A percentile compares a stretch with the other conserved stretches of the same genome.
Evolutionary conservation across 2,113 vertebrate species (phyloP).

Genomic region (Micromys minutus): DNA sequence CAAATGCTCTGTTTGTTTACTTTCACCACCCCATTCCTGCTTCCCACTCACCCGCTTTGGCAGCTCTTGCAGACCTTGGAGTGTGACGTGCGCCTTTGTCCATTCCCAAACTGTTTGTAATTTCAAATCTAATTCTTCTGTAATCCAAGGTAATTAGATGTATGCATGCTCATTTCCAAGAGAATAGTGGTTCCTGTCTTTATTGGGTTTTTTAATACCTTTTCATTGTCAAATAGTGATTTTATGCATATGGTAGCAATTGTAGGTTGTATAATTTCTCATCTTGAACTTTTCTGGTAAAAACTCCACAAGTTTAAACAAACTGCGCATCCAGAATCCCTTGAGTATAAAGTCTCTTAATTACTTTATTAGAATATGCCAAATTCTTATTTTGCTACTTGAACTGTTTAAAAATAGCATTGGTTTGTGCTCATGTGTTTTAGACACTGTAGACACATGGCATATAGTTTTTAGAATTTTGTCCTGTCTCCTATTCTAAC

Average conservation of each 20-base stretch:
- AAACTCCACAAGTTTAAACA: background rate
- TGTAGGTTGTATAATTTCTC: slow-evolving; percentile 52
- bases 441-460: background rate
- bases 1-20: slow-evolving; percentile 51
- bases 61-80: slow-evolving; percentile 8
- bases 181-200: slow-evolving; percentile 21
- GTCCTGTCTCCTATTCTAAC: background rate
- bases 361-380: background rate
- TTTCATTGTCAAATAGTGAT: slow-evolving; percentile 49
- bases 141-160: slow-evolving; percentile 74
- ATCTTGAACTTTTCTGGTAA: slow-evolving; percentile 40
- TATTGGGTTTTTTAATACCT: slow-evolving; percentile 40
- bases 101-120: slow-evolving; percentile 61
- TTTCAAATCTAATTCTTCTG: slow-evolving; percentile 74
- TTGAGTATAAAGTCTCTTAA: slow-evolving; percentile 36
- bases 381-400: background rate
- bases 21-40: slow-evolving; percentile 49
- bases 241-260: slow-evolving; percentile 37
- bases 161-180: slow-evolving; percentile 59
- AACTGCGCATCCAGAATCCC: background rate
- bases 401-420: slow-evolving; percentile 36
- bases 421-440: slow-evolving; percentile 33
- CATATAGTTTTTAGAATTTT: background rate
- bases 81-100: slow-evolving; percentile 41
- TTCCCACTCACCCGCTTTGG: slow-evolving; percentile 8